A percentile compares a stretch with the other conserved stretches of the same genome.
Evolutionary conservation across 2,113 vertebrate genomes (phyloP).

Genomic region (Datnioides undecimradiatus): DNA sequence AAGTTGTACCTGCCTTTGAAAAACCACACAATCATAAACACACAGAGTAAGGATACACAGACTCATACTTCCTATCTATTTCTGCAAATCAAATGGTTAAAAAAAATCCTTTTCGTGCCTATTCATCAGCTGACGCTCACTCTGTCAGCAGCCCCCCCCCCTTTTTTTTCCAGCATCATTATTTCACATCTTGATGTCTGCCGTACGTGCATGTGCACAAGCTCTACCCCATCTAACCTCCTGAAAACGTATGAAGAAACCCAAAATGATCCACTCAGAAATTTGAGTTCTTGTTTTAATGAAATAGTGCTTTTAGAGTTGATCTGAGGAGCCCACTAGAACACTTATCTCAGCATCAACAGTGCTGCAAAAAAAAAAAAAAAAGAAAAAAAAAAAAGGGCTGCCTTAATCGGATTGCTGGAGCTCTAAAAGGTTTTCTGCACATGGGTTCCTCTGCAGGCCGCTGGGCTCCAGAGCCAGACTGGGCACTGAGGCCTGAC

Average conservation of each 20-base stretch:
- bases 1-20: slow-evolving; percentile 78
- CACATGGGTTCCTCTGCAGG: slow-evolving; percentile 69
- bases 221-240: slow-evolving; percentile 37
- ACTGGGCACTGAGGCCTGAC: slow-evolving; percentile 67
- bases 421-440: slow-evolving; percentile 80
- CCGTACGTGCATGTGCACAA: not conserved
- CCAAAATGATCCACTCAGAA: slow-evolving; percentile 71
- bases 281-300: slow-evolving; percentile 74
- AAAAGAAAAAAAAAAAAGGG: slow-evolving; percentile 40
- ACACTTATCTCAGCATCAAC: slow-evolving; percentile 80
- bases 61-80: slow-evolving; percentile 66
- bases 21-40: slow-evolving; percentile 70
- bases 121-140: slow-evolving; percentile 71
- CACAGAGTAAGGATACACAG: slow-evolving; percentile 38
- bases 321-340: slow-evolving; percentile 68
- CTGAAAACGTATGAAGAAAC: slow-evolving; percentile 64
- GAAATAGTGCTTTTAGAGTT: slow-evolving; percentile 77
- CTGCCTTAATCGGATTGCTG: slow-evolving; percentile 78
- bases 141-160: slow-evolving; percentile 48
- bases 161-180: slow-evolving; percentile 72
- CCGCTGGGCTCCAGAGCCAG: slow-evolving; percentile 62
- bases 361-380: slow-evolving; percentile 59
- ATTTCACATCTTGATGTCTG: slow-evolving; percentile 63
- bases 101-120: slow-evolving; percentile 53
- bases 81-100: slow-evolving; percentile 71